Evolutionary conservation across 2,797 vertebrate species (phyloP).

Genomic region (Coregonus sp.): DNA sequence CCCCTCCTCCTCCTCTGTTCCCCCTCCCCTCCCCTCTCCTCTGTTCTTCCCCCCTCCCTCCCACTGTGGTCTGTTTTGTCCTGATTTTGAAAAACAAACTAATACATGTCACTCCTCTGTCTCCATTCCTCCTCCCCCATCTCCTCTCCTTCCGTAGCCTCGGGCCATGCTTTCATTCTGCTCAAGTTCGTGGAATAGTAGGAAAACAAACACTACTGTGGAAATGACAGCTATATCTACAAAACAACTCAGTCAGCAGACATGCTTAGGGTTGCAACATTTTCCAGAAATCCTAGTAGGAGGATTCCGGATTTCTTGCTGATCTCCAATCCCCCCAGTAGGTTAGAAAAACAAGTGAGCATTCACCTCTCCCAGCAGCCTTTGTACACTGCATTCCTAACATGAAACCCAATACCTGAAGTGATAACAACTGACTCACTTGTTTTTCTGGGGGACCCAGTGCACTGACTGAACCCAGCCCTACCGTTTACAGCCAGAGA

Average conservation of each 20-base stretch:
- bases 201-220: no score
- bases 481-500: constrained; percentile 48
- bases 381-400: constrained; percentile 80
- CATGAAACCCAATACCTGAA: constrained; percentile 72
- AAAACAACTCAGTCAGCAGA: constrained; percentile 14
- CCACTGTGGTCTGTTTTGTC: constrained; percentile 41
- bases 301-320: no score
- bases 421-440: constrained; percentile 79
- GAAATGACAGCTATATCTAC: not conserved
- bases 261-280: not conserved
- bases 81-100: constrained; percentile 49
- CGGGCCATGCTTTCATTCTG: constrained; percentile 23
- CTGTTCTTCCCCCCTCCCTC: constrained; percentile 15
- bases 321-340: constrained; percentile 48
- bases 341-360: constrained; percentile 74
- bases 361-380: constrained; percentile 77
- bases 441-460: constrained; percentile 69
- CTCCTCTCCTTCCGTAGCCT: constrained; percentile 16
- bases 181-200: not conserved
- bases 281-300: no score
- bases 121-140: constrained; percentile 24
- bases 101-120: constrained; percentile 19
- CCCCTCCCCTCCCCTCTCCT: no score
- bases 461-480: constrained; percentile 55
- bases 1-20: not conserved